A percentile compares a stretch with the other conserved stretches of the same genome.
Evolutionary conservation across 30 jellyfish, hydroid and myxozoan species (phyloP).

Genomic region (Aurelia sp.): DNA sequence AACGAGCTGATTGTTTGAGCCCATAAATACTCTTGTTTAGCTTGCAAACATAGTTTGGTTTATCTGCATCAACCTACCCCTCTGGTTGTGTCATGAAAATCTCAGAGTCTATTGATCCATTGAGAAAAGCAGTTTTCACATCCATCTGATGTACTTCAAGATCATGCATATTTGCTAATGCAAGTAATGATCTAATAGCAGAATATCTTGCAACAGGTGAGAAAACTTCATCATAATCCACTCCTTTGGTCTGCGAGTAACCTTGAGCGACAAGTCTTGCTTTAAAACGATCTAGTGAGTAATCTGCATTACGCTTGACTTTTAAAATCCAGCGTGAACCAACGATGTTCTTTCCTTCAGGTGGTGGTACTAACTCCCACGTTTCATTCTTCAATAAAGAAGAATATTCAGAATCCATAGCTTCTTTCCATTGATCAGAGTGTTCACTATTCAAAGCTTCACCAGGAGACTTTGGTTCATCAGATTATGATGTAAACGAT

Average conservation of each 20-base stretch:
- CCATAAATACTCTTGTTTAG: conserved; percentile 68
- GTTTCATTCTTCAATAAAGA: conserved; percentile 61
- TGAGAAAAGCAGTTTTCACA: conserved; percentile 74
- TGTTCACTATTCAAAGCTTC: too few species aligned
- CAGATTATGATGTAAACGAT: conserved; percentile 24
- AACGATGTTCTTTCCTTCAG: conserved; percentile 38
- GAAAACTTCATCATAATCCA: conserved; percentile 51
- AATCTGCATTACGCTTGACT: conserved; percentile 46
- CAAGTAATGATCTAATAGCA: conserved; percentile 57
- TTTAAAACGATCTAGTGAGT: conserved; percentile 21
- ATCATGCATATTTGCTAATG: conserved; percentile 60
- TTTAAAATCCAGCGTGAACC: conserved; percentile 65
- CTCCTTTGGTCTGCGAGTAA: conserved; percentile 35
- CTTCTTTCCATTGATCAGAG: too few species aligned
- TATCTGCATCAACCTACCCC: conserved; percentile 59
- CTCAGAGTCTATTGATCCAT: conserved; percentile 70
- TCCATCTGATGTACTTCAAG: conserved; percentile 85
- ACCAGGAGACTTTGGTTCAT: too few species aligned
- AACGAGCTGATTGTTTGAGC: conserved; percentile 76
- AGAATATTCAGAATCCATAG: conserved; percentile 27
- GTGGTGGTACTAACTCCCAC: conserved; percentile 52
- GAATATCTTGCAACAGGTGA: conserved; percentile 73
- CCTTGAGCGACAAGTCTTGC: conserved; percentile 79
- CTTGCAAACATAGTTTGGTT: conserved; percentile 57
- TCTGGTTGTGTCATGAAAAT: conserved; percentile 78